Percentiles rank a stretch among this genome's conserved stretches.
Conservation (phyloP, 2,797 vertebrate species). For the Muraenolepis orangiensis region DNA sequence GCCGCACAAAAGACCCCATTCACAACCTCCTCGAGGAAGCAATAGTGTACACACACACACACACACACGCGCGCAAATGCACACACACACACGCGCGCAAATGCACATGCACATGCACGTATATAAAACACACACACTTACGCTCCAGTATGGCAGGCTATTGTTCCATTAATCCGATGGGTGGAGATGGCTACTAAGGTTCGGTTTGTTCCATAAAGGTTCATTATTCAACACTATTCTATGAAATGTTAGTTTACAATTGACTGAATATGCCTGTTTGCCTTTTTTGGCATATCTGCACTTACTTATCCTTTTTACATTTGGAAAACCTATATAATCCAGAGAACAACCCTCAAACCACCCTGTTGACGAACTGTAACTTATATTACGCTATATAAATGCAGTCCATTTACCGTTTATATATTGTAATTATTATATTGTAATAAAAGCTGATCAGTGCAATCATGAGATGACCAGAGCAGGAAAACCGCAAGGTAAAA, state of each 20-base stretch:
- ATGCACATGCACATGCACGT: no score
- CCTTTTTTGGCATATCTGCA: neutral
- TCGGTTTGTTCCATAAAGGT: constrained; percentile 33
- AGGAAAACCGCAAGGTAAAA: neutral
- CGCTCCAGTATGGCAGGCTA: constrained; percentile 29
- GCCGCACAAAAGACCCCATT: constrained; percentile 62
- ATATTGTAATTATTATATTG: no score
- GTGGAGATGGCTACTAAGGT: constrained; percentile 34
- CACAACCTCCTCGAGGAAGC: constrained; percentile 39
- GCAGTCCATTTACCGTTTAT: no score
- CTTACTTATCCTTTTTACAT: neutral
- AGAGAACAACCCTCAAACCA: no score
- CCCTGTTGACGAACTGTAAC: neutral
- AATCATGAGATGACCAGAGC: neutral
- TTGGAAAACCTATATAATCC: no score
- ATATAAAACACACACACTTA: neutral
- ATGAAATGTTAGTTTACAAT: neutral
- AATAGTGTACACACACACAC: neutral
- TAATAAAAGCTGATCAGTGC: neutral
- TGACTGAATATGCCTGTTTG: neutral
- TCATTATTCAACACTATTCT: constrained; percentile 30
- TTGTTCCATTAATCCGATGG: constrained; percentile 54
- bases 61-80: neutral
- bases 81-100: neutral
- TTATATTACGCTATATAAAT: no score